These are phyloP conservation scores for Tenthredo notha DNA, from an alignment of 2,888 invertebrate species.

Conservation along the genomic window DNA sequence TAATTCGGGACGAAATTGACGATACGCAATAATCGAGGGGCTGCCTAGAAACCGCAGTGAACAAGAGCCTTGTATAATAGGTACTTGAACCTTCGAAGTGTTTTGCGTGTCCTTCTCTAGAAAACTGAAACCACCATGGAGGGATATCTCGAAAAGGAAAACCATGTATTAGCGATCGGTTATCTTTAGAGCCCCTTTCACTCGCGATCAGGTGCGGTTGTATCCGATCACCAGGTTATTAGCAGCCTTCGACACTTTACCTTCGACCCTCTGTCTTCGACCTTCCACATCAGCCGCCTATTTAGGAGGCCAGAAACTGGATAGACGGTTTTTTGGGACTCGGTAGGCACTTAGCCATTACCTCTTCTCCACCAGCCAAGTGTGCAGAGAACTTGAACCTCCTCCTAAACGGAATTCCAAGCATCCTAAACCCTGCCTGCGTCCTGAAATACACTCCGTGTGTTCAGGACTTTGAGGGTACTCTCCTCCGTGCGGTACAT, in stretches of 20 bases:
- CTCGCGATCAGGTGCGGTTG: constrained; percentile 27
- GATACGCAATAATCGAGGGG: not conserved
- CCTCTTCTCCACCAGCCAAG: not conserved
- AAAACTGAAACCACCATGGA: not conserved
- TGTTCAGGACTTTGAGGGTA: constrained; percentile 23
- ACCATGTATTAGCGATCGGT: constrained; percentile 25
- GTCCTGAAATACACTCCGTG: constrained; percentile 6
- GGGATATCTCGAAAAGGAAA: not conserved
- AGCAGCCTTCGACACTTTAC: constrained; percentile 13
- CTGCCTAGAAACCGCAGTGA: not conserved
- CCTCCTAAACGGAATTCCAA: constrained; percentile 18
- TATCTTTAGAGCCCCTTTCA: constrained; percentile 29
- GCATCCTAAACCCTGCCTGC: not conserved
- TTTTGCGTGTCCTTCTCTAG: not conserved
- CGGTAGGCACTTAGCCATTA: constrained; percentile 15
- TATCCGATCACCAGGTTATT: constrained; percentile 9
- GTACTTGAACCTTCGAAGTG: not conserved
- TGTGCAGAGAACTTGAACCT: constrained; percentile 33
- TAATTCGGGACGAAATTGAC: not conserved
- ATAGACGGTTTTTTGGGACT: constrained; percentile 6
- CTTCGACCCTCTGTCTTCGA: not conserved
- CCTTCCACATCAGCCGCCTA: not conserved
- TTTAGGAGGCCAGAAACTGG: not conserved
- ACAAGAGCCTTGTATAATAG: not conserved
- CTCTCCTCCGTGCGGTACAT: constrained; percentile 15